These are phyloP conservation scores for Dynastes grantii DNA, from an alignment of 2,888 invertebrate genomes.

Conservation along the genomic window DNA sequence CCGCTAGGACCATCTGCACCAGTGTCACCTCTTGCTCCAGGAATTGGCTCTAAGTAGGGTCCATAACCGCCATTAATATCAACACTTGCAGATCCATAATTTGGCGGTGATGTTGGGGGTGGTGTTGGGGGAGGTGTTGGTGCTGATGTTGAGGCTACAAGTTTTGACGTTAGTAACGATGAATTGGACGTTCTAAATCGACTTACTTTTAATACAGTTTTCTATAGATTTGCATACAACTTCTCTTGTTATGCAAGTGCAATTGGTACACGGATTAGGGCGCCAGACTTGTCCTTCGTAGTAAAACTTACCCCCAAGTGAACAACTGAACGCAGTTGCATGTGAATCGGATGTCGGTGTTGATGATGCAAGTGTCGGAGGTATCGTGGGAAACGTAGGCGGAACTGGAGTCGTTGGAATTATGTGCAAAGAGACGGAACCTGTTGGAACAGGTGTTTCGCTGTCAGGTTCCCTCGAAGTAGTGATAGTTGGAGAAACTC, in stretches of 20 bases:
- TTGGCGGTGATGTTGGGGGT: conserved; percentile 57
- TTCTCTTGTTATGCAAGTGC: conserved; percentile 79
- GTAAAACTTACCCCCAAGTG: conserved; percentile 76
- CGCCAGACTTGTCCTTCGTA: conserved; percentile 80
- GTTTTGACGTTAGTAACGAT: neutral
- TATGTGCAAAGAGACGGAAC: conserved; percentile 62
- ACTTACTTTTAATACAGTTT: conserved; percentile 69
- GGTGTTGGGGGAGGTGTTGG: conserved; percentile 47
- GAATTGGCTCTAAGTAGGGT: conserved; percentile 58
- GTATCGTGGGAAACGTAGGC: neutral
- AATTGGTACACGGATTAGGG: conserved; percentile 81
- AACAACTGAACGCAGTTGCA: conserved; percentile 68
- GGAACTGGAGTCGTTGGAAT: conserved; percentile 54
- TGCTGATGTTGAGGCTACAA: conserved; percentile 3
- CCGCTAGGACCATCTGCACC: conserved; percentile 75
- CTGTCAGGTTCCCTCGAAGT: conserved; percentile 64
- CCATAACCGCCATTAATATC: conserved; percentile 18
- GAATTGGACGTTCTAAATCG: neutral
- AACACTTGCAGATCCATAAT: conserved; percentile 53
- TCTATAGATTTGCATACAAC: conserved; percentile 73
- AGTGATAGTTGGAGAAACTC: conserved; percentile 41
- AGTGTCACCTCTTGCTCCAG: conserved; percentile 72
- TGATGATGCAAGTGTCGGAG: conserved; percentile 53
- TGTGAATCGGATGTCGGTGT: conserved; percentile 59
- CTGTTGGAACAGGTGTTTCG: conserved; percentile 65